Percentiles rank a stretch among this genome's conserved stretches.
Evolutionary conservation across 2,113 vertebrate genomes (phyloP).

Genomic region (Gymnorhina tibicen): DNA sequence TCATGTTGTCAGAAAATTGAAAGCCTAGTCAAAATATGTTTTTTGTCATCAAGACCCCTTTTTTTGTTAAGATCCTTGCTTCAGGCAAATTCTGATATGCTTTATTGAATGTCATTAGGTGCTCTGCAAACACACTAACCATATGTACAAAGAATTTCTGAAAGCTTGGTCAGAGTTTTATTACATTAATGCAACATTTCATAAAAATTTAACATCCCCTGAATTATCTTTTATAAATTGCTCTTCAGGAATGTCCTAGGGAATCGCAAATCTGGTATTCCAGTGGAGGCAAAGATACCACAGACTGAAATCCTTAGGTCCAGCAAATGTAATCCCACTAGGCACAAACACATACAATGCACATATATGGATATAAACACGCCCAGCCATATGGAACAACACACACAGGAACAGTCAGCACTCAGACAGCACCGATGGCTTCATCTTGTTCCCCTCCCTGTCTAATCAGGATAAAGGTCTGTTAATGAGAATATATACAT

Average conservation of each 20-base stretch:
- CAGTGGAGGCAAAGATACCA: background rate
- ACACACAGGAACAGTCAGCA: background rate
- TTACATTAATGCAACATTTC: background rate
- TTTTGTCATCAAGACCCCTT: background rate
- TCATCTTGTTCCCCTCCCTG: background rate
- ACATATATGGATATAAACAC: rapidly evolving
- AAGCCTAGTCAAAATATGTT: background rate
- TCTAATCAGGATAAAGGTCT: background rate
- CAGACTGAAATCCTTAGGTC: rapidly evolving
- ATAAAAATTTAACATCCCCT: background rate
- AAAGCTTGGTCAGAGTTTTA: background rate
- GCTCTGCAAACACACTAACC: background rate
- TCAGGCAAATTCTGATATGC: background rate
- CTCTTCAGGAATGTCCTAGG: background rate
- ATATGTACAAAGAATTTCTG: background rate
- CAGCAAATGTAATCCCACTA: background rate
- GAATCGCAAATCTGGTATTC: background rate
- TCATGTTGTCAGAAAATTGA: background rate
- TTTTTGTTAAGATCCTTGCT: background rate
- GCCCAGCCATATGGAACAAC: background rate
- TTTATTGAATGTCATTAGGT: background rate
- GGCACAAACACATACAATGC: background rate
- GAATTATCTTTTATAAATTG: background rate
- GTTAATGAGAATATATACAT: background rate
- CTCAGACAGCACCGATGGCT: rapidly evolving